phyloP scores from a whole-genome alignment of 2,888 invertebrate genomes.

The Heterodera filipjevi region DNA sequence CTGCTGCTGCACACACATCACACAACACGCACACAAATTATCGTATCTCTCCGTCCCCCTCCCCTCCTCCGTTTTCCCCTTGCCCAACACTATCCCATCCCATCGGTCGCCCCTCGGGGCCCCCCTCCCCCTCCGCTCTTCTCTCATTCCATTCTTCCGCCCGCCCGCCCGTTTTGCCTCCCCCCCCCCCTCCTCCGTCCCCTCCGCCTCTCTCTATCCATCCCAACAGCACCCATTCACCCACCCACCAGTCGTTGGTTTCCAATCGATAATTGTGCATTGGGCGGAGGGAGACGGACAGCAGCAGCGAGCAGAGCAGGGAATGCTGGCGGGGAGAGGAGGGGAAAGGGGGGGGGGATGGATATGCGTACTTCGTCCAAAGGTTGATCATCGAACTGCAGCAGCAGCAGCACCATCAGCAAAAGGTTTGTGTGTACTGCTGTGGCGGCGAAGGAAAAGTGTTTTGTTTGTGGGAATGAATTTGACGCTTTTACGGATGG shows the following conservation, averaged over 20 bases:
- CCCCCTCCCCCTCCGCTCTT: neutral
- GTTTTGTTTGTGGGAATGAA: no score
- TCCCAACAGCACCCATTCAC: neutral
- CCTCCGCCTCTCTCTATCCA: neutral
- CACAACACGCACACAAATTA: slow-evolving; percentile 13
- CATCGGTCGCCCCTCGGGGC: neutral
- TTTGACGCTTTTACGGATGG: no score
- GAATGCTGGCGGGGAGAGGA: neutral
- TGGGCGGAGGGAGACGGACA: neutral
- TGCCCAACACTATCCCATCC: slow-evolving; percentile 10
- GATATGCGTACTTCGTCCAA: slow-evolving; percentile 3
- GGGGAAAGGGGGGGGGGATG: neutral
- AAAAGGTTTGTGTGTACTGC: neutral
- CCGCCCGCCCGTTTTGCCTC: slow-evolving; percentile 11
- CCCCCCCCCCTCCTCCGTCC: neutral
- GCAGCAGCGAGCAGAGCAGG: slow-evolving; percentile 16
- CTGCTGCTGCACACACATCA: slow-evolving; percentile 7
- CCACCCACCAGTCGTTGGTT: neutral
- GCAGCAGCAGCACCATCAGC: neutral
- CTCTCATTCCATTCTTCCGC: slow-evolving; percentile 11
- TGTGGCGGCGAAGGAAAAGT: no score
- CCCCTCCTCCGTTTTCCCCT: no score
- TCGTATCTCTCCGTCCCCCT: neutral
- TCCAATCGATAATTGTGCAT: slow-evolving; percentile 27
- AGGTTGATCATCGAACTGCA: neutral